Evolutionary conservation across 2,113 vertebrate genomes (phyloP), one percentile per base, ranked within the genome.

Genomic region (Excalfactoria chinensis): DNA sequence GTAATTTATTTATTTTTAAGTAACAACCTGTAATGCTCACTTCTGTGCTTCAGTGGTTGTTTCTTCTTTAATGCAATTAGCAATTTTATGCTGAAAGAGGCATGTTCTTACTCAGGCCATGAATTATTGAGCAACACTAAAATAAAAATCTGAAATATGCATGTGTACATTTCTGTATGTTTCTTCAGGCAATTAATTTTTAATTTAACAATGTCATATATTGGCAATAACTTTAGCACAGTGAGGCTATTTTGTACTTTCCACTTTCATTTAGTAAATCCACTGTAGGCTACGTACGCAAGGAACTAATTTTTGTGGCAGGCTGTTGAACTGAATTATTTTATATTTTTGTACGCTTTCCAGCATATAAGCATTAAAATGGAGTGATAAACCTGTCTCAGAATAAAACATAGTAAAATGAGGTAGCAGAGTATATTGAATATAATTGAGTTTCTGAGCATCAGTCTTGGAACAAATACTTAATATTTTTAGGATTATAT

Each of bases 141-240:
- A 84, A 90, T 89, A 94, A 95, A 95, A 95, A 40, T 43, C 75
- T 49, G 79, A 80, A 88, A 34, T 46, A 76, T 0, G 64, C 71
- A 51, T 76, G 43, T 91, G 79, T 48, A 64, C 46, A 67, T 88
- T 93, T 93, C 89, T 91, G 43, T 75, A 34, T 53, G 37, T 88
- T 94, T 93, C 92, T 94, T 88, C 72, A 89, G 91, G 87, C 90
- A 95, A 89, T 91, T 95, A 95, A 91, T 95, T 96, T 95, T 95
- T 95, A 94, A 93, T 95, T 93, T 91, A 93, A 91, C 90, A 84
- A 55, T 88, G 75, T 85, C 13, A 3, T 85, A 70, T 89, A 94
- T 71, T 93, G 93, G 72, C 60, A 83, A 60, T 88, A 94, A 88
- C 71, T 95, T 85, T 80, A 94, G 49, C 3, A 8, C 43, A 51